Base-by-base conservation (phyloP, 2,797 vertebrate genomes). In the Esox masquinongy region DNA sequence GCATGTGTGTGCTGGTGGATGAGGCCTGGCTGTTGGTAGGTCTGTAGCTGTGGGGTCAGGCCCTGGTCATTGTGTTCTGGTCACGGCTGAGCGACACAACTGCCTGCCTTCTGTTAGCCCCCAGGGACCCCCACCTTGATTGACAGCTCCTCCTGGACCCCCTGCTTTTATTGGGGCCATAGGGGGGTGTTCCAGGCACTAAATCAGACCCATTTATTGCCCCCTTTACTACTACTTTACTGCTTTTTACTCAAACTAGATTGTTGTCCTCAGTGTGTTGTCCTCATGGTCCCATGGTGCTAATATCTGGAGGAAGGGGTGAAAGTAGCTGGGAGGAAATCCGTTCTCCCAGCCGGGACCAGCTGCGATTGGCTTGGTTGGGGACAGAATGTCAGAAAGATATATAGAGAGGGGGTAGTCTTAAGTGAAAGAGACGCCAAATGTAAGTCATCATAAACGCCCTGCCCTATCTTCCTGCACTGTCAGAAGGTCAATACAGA, bases 71-170 rank as follows among this genome's bases (percentile, higher is more conserved):
- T 90, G 90, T 90, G 89, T 85, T 86, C 89, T 90, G 89, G 90
- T 93, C 91, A 92, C 88, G 90, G 91, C 90, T 93, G 90, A 93
- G 89, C 85, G 91, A 92, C 91, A 91, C 89, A 84, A 86, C 88
- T 85, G 91, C 89, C 90, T 92, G 91, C 90, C 92, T 92, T 91
- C 91, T 94, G 91, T 90, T 91, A 88, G 89, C 88, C 89, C 90
- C 80, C 15, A 90, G 87, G 90, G 90, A 89, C 90, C 84, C 31
- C 24, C 67, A 70, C 59, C 76, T 72, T 93, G 92, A 93, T 85
- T 93, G 91, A 92, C 91, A 91, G 90, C 83, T 86, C 88, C 90
- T 90, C 89, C 88, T 91, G 92, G 87, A 88, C 87, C 87, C 85
- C 86, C 80, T 90, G 92, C 89, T 87, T 92, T 91, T 90, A 88